Conservation (phyloP, 2,113 vertebrate species). For the Hyla sarda region DNA sequence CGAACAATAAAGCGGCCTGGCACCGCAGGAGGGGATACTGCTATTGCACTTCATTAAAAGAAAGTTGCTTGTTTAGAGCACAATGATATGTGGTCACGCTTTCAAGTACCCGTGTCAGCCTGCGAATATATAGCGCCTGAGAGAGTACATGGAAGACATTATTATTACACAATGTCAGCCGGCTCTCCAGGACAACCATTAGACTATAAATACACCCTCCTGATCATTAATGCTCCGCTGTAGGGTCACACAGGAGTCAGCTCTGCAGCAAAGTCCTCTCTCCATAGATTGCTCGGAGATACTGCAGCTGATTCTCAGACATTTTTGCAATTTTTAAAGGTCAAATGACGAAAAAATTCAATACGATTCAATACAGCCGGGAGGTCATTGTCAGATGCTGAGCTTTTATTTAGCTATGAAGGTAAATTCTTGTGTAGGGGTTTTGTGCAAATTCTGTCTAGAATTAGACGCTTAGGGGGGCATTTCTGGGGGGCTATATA, state of each 20-base stretch:
- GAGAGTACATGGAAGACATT: conserved; percentile 18
- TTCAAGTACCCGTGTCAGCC: background rate
- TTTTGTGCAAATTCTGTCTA: no score
- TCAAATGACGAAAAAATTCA: background rate
- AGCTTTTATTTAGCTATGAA: background rate
- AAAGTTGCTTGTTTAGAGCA: background rate
- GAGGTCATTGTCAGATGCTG: background rate
- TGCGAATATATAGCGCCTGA: background rate
- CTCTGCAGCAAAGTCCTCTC: background rate
- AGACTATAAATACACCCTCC: conserved; percentile 20
- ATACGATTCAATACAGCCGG: background rate
- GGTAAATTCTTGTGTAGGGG: background rate
- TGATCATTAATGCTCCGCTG: background rate
- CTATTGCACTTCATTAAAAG: background rate
- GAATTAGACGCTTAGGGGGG: no score
- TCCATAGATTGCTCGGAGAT: background rate
- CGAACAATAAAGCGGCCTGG: background rate
- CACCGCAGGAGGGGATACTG: background rate
- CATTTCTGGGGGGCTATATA: no score
- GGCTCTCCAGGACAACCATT: background rate
- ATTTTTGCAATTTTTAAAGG: background rate
- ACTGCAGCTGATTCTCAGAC: background rate
- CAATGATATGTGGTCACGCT: conserved; percentile 16
- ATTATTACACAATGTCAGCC: conserved; percentile 18
- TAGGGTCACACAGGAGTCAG: conserved; percentile 1